Conservation (phyloP, 2,113 vertebrate species). For the Vulpes lagopus region DNA sequence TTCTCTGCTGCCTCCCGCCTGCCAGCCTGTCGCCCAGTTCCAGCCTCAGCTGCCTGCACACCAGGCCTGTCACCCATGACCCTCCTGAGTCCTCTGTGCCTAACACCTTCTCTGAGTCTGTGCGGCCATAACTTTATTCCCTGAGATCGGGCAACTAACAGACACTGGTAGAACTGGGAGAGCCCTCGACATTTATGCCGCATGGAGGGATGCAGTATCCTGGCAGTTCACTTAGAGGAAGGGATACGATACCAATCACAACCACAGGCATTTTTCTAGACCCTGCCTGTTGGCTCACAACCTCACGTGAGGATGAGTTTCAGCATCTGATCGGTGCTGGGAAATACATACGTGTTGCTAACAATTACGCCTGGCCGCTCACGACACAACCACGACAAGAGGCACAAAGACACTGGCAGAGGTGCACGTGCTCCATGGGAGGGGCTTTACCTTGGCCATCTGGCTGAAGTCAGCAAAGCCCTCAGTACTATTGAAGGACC, state of each 20-base stretch:
- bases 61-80: background rate
- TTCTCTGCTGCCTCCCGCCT: rapidly evolving
- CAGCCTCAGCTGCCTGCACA: background rate
- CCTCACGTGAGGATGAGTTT: background rate
- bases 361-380: background rate
- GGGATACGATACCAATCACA: background rate
- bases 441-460: slow-evolving; percentile 94
- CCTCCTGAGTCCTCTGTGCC: background rate
- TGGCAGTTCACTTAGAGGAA: background rate
- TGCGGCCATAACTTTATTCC: background rate
- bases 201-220: rapidly evolving
- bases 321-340: background rate
- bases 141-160: background rate
- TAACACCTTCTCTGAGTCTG: background rate
- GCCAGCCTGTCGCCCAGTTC: background rate
- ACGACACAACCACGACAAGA: background rate
- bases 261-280: background rate
- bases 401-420: background rate
- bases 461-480: slow-evolving; percentile 99
- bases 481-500: slow-evolving; percentile 91
- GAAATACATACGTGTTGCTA: background rate
- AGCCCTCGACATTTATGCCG: rapidly evolving
- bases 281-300: background rate
- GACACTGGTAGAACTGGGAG: background rate
- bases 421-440: background rate